Evolutionary conservation across 2,113 vertebrate species (phyloP).

Genomic region (Ia io): DNA sequence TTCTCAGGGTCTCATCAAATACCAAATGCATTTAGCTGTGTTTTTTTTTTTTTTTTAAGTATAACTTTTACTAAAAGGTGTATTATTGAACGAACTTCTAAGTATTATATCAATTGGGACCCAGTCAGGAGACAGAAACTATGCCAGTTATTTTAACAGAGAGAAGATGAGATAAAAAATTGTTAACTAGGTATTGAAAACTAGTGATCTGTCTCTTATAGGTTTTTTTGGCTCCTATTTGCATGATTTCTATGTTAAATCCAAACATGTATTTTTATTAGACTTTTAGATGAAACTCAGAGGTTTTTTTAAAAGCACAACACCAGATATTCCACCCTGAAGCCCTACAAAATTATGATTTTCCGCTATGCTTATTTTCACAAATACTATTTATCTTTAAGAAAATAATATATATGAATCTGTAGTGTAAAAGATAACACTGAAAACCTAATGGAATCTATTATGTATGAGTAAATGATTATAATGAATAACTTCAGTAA

Average conservation of each 20-base stretch:
- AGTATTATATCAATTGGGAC: background rate
- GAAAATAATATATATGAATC: conserved; percentile 29
- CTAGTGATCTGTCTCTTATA: background rate
- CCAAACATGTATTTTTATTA: background rate
- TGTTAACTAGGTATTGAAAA: background rate
- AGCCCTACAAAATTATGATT: background rate
- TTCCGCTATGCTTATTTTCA: background rate
- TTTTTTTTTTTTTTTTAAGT: background rate
- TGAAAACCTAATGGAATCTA: background rate
- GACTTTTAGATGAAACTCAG: background rate
- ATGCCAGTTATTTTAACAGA: background rate
- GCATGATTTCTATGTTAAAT: background rate
- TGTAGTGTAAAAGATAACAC: background rate
- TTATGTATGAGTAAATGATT: background rate
- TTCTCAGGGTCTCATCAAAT: background rate
- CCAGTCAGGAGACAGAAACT: background rate
- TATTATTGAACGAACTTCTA: background rate
- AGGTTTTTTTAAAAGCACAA: background rate
- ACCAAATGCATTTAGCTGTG: background rate
- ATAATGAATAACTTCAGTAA: background rate
- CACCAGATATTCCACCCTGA: background rate
- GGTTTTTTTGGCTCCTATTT: background rate
- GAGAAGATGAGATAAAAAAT: background rate
- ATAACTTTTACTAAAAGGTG: background rate
- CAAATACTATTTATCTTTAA: background rate